These are phyloP conservation scores for Bryconaethiops microstoma DNA, from an alignment of 2,797 vertebrate species.

Conservation along the genomic window DNA sequence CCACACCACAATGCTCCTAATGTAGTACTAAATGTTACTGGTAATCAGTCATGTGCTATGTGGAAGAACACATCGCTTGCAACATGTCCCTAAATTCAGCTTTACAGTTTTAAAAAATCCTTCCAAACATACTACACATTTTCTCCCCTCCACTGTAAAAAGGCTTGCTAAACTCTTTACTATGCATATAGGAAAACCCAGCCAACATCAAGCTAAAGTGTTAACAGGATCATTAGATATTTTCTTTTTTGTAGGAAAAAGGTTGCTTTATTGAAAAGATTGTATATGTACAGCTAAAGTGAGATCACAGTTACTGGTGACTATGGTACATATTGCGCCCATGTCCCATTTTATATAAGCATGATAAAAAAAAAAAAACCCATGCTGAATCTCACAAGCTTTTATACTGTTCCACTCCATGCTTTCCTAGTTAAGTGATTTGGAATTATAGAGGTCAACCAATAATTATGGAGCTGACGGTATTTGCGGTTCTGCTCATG, in stretches of 20 bases:
- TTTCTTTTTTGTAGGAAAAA: constrained; percentile 51
- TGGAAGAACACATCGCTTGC: no score
- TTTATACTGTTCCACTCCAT: constrained; percentile 15
- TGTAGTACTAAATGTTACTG: no score
- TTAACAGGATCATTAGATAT: background rate
- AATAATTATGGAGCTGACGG: no score
- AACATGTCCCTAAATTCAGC: background rate
- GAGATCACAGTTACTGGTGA: constrained; percentile 67
- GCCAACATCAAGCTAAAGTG: background rate
- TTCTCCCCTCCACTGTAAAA: background rate
- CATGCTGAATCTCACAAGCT: background rate
- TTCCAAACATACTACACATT: no score
- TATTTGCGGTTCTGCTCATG: no score
- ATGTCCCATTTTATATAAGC: constrained; percentile 49
- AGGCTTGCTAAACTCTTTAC: background rate
- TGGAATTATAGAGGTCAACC: no score
- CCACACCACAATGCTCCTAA: background rate
- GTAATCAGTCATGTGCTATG: background rate
- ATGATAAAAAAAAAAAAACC: constrained; percentile 46
- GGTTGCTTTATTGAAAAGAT: constrained; percentile 77
- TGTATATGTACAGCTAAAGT: constrained; percentile 76
- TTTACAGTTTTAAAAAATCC: no score
- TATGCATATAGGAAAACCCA: background rate
- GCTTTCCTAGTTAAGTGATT: background rate
- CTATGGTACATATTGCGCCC: constrained; percentile 67